These are phyloP conservation scores for Bradypus variegatus DNA, from an alignment of 2,797 vertebrate genomes.

Conservation along the genomic window DNA sequence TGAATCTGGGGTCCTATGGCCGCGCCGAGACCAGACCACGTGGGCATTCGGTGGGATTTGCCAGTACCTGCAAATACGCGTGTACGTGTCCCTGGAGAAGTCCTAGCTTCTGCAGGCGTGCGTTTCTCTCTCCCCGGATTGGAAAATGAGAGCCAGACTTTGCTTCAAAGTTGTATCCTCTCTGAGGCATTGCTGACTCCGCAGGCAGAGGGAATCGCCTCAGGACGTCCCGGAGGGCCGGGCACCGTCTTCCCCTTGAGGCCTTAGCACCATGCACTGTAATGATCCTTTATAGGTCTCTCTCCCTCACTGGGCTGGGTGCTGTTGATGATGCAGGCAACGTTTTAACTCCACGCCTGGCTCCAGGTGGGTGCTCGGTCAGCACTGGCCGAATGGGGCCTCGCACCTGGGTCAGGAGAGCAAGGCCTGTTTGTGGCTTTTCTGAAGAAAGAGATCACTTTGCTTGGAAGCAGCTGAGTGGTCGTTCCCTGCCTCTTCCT, in stretches of 20 bases:
- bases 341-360: not conserved
- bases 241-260: not conserved
- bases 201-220: not conserved
- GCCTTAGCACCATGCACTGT: not conserved
- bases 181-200: not conserved
- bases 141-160: not conserved
- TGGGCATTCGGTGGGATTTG: not conserved
- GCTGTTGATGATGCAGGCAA: not conserved
- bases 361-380: not conserved
- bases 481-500: not conserved
- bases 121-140: not conserved
- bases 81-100: not conserved
- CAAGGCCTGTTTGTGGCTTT: not conserved
- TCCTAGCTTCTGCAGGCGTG: not conserved
- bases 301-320: fast-evolving
- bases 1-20: not conserved
- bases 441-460: not conserved
- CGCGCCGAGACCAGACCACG: not conserved
- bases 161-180: not conserved
- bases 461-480: fast-evolving
- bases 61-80: not conserved
- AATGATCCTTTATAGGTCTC: fast-evolving
- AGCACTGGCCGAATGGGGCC: fast-evolving
- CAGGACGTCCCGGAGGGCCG: fast-evolving
- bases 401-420: too few species aligned